phyloP scores from a whole-genome alignment of 2,888 invertebrate genomes.

The Fragum fragum region DNA sequence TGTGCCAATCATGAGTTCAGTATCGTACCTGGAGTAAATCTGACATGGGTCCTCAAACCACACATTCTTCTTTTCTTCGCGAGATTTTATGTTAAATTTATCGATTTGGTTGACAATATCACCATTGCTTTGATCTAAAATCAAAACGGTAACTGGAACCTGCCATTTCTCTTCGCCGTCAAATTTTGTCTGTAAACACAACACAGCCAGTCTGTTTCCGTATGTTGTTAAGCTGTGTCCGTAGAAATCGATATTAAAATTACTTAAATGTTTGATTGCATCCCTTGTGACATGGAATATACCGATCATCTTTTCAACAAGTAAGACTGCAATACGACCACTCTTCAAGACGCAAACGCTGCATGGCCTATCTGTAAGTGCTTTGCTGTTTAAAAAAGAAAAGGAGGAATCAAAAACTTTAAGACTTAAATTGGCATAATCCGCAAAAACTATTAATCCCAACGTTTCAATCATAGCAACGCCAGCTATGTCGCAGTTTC shows the following conservation, averaged over 20 bases:
- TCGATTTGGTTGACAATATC: background rate
- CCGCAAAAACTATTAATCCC: background rate
- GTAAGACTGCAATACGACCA: background rate
- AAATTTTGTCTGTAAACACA: background rate
- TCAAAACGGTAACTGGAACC: background rate
- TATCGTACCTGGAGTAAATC: slow-evolving; percentile 7
- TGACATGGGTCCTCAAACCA: background rate
- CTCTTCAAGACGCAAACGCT: background rate
- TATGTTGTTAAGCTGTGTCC: slow-evolving; percentile 12
- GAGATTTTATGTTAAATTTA: background rate
- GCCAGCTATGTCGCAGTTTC: background rate
- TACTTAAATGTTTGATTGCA: slow-evolving; percentile 3
- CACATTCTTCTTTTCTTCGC: background rate
- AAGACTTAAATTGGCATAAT: slow-evolving; percentile 9
- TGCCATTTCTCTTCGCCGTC: background rate
- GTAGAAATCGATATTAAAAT: background rate
- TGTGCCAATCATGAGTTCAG: background rate
- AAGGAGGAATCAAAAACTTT: background rate
- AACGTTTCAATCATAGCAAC: background rate
- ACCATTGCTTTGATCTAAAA: background rate
- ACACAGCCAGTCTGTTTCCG: background rate
- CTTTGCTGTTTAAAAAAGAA: background rate
- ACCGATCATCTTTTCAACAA: background rate
- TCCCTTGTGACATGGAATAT: background rate
- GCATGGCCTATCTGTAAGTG: background rate